Evolutionary conservation across 2,888 invertebrate species (phyloP).

Genomic region (Lithophane socia): DNA sequence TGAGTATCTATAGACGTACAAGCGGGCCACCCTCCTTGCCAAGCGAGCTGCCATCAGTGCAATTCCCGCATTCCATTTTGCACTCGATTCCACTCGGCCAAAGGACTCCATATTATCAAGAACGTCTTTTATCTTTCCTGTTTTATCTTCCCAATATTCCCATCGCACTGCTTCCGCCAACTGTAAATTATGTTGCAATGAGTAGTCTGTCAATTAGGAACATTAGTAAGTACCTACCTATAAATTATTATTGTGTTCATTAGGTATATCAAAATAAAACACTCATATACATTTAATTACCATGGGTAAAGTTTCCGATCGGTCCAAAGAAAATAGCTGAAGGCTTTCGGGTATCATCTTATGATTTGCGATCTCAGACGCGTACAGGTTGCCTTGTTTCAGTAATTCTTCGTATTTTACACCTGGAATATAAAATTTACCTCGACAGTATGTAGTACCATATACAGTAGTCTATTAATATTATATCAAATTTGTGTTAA

Average conservation of each 20-base stretch:
- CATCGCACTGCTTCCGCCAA: slow-evolving; percentile 88
- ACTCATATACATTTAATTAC: slow-evolving; percentile 63
- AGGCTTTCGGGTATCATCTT: slow-evolving; percentile 91
- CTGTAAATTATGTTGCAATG: slow-evolving; percentile 65
- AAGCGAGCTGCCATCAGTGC: slow-evolving; percentile 91
- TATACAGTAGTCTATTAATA: neutral
- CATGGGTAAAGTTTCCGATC: slow-evolving; percentile 72
- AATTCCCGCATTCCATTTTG: slow-evolving; percentile 88
- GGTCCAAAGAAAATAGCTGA: slow-evolving; percentile 78
- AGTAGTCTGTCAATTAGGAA: neutral
- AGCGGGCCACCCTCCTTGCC: slow-evolving; percentile 83
- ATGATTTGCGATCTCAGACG: slow-evolving; percentile 90
- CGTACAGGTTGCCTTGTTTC: slow-evolving; percentile 87
- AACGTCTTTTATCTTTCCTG: slow-evolving; percentile 75
- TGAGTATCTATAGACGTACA: slow-evolving; percentile 90
- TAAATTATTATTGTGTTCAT: neutral
- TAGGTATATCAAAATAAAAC: neutral
- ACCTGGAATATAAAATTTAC: slow-evolving; percentile 77
- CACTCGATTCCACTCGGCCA: slow-evolving; percentile 90
- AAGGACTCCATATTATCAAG: slow-evolving; percentile 84
- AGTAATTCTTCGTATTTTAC: slow-evolving; percentile 91
- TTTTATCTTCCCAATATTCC: slow-evolving; percentile 88
- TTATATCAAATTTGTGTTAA: neutral
- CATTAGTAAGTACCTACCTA: neutral
- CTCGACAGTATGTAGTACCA: neutral